Evolutionary conservation across 2,888 invertebrate genomes (phyloP), one percentile per base, ranked within the genome.

Genomic region (Entomobrya multifasciata): DNA sequence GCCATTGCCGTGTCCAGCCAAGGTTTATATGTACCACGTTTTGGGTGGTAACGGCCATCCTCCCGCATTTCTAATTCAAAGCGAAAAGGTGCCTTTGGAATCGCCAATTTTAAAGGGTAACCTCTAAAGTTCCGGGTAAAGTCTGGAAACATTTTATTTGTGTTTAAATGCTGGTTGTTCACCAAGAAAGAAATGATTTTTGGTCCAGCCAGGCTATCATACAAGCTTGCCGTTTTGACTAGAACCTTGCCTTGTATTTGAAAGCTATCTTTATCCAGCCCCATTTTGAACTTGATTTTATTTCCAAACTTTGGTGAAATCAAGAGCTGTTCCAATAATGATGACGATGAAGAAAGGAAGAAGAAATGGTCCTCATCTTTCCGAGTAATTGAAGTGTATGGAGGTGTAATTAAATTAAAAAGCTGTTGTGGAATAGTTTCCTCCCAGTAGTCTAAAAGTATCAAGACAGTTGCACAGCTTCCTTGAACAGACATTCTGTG

Each of bases 341-440:
- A n/a, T 27, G 25, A 47, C 30, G 36, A 65, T 36, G 41, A 2
- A 36, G 27, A 15, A n/a, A 76, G 15, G 65, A 87, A 79, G 5
- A 87, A 0, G 22, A 79, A 87, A 25, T 79, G n/a, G 36, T 87
- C 87, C 41, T 87, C 87, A 22, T 87, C 87, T 25, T 87, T 87
- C 15, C 83, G n/a, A 4, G 62, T 22, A 4, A 87, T 44, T 8
- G 87, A 83, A 17, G 20, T 70, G 22, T 82, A 82, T 0, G 44
- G 13, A 4, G 76, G 83, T 5, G 52, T 78, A 1, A 87, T 22
- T 5, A 25, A 17, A 5, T 65, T 20, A 36, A 82, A 82, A 8
- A 72, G 44, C 47, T 36, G 55, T 0, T 44, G 4, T 36, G 55
- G 13, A 17, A 4, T 8, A 2, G n/a, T 65, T 0, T 65, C 65